Base-by-base conservation (phyloP, 2,888 invertebrate species). In the Hypomecis punctinalis region DNA sequence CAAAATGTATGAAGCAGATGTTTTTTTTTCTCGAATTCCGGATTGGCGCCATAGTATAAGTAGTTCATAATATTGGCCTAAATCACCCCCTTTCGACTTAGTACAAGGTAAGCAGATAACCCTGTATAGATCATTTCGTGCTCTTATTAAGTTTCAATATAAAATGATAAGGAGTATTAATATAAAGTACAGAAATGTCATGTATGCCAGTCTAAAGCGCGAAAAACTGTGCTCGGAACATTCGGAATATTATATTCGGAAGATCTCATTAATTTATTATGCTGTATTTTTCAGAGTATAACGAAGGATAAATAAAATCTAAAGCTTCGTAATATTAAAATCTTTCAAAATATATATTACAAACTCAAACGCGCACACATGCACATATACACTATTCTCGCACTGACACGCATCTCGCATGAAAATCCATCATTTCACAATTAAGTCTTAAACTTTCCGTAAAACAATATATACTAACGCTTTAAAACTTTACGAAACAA, bases 261-360 rank as follows among this genome's bases (percentile, higher is more conserved):
- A 23, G 23, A 23, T 23, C 23, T 23, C 3, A 23, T 23, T 23
- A 23, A 23, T 23, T 23, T 39, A 39, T 8, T 39, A 39, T 39
- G 11, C 8, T 23, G 46, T 6, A 10, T 33, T 47, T 35, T 23
- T 10, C 5, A 47, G 10, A 47, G 10, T 11, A 33, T 33, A 5
- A 11, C 35, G 35, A 6, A 35, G 1, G n/a, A 43, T 5, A 8
- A 47, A 47, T 9, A 33, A 47, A 10, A 35, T 35, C 9, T 47
- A 10, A 35, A 46, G 23, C 23, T 46, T 35, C 33, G 10, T 35
- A 6, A 23, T 10, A 47, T 23, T 35, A 23, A 8, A 7, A 11
- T 35, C 5, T 47, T 33, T 35, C 47, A 47, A 47, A 47, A 47
- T 47, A 47, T 47, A 47, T 47, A 35, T 35, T 51, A 51, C 37